A percentile compares a stretch with the other conserved stretches of the same genome.
Conservation (phyloP, 2,797 vertebrate species). For the Tenualosa ilisha region DNA sequence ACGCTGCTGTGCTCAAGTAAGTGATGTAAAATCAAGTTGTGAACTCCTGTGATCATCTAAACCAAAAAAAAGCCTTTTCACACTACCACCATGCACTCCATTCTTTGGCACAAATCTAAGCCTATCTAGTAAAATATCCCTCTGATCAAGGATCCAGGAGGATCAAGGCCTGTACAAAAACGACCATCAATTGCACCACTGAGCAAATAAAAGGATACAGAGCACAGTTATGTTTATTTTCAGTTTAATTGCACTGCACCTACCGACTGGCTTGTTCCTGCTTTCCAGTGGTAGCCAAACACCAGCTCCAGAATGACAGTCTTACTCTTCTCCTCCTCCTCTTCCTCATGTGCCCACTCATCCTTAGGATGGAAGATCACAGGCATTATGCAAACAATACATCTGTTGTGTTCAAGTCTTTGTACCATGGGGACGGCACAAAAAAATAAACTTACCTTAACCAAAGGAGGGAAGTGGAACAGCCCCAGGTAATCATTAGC, state of each 20-base stretch:
- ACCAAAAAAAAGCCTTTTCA: not conserved
- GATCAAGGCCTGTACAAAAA: not conserved
- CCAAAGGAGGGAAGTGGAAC: conserved; percentile 93
- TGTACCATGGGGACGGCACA: not conserved
- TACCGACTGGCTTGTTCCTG: conserved; percentile 74
- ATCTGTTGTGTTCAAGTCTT: not conserved
- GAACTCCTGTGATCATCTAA: not conserved
- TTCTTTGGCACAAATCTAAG: not conserved
- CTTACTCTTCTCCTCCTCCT: conserved; percentile 65
- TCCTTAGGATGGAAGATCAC: conserved; percentile 57
- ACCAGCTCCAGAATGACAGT: conserved; percentile 82
- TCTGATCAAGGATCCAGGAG: not conserved
- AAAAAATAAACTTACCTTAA: conserved; percentile 78
- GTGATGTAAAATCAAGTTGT: not conserved
- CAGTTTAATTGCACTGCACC: not conserved
- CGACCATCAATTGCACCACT: not conserved
- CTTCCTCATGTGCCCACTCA: conserved; percentile 59
- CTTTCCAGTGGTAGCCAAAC: conserved; percentile 96
- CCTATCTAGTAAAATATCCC: not conserved
- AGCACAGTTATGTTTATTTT: not conserved
- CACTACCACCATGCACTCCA: not conserved
- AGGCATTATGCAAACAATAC: not conserved
- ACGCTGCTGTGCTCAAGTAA: not conserved
- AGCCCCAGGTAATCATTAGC: conserved; percentile 90
- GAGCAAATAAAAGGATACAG: not conserved